Evolutionary conservation across 2,888 invertebrate genomes (phyloP).

Genomic region (Pollenia angustigena): DNA sequence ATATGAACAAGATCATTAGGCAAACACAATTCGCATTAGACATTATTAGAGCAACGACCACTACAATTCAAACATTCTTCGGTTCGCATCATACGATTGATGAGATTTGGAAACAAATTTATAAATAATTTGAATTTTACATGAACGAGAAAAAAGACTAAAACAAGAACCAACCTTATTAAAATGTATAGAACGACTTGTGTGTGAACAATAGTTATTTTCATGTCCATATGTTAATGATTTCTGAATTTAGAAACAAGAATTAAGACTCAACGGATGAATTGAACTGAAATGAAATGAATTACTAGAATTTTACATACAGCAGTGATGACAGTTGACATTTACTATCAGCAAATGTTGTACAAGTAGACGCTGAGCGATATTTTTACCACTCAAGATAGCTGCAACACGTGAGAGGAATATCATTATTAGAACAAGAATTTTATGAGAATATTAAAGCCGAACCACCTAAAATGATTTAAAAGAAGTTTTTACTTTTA

Average conservation of each 20-base stretch:
- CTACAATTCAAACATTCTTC: slow-evolving; percentile 9
- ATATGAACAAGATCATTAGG: slow-evolving; percentile 64
- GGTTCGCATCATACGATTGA: slow-evolving; percentile 6
- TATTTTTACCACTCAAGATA: slow-evolving; percentile 31
- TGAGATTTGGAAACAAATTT: background rate
- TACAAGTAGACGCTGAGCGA: slow-evolving; percentile 31
- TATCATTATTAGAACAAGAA: slow-evolving; percentile 27
- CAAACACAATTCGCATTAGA: slow-evolving; percentile 55
- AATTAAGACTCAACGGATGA: slow-evolving; percentile 7
- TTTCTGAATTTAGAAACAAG: slow-evolving; percentile 13
- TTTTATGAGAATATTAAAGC: slow-evolving; percentile 10
- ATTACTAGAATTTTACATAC: slow-evolving; percentile 47
- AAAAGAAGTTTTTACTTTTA: background rate
- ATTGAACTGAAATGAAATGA: slow-evolving; percentile 31
- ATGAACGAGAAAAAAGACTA: background rate
- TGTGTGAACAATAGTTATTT: slow-evolving; percentile 1
- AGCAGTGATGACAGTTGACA: slow-evolving; percentile 68
- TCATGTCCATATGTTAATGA: background rate
- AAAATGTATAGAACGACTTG: slow-evolving; percentile 40
- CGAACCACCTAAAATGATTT: slow-evolving; percentile 1
- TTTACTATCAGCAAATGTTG: slow-evolving; percentile 46
- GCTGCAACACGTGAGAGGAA: slow-evolving; percentile 47
- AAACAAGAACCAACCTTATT: slow-evolving; percentile 35
- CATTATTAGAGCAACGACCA: slow-evolving; percentile 62
- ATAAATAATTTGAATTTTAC: background rate